A percentile compares a stretch with the other conserved stretches of the same genome.
Evolutionary conservation across 2,888 invertebrate genomes (phyloP).

Genomic region (Drosophila buzzatii): DNA sequence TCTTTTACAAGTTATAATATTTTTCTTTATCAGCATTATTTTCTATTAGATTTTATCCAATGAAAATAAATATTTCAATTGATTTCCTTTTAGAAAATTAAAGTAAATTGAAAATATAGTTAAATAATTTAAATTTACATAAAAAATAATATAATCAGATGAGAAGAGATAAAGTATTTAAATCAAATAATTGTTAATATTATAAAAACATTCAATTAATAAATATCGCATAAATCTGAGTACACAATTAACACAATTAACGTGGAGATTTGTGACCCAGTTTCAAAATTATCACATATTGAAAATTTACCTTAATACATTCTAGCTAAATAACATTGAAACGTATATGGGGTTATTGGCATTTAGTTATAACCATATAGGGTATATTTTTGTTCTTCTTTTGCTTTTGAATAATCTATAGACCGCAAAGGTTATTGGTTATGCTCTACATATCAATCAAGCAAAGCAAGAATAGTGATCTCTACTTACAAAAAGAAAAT

Average conservation of each 20-base stretch:
- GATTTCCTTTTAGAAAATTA: no score
- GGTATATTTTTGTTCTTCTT: not conserved
- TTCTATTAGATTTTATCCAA: no score
- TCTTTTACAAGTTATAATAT: no score
- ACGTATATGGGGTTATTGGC: conserved; percentile 18
- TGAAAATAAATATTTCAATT: no score
- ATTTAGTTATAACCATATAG: conserved; percentile 6
- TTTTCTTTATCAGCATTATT: no score
- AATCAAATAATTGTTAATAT: not conserved
- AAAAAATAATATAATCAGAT: no score
- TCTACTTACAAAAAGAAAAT: not conserved
- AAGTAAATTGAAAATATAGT: no score
- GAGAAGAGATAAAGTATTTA: no score
- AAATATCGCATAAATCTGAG: not conserved
- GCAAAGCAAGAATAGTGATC: not conserved
- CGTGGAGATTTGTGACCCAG: not conserved
- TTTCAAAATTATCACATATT: conserved; percentile 7
- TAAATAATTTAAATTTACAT: no score
- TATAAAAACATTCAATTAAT: not conserved
- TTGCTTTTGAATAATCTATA: conserved; percentile 16
- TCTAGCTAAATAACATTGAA: conserved; percentile 8
- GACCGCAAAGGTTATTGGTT: conserved; percentile 54
- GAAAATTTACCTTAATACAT: not conserved
- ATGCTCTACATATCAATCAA: conserved; percentile 50
- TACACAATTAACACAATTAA: not conserved